These are phyloP conservation scores for Caenorhabditis macrosperma DNA, from an alignment of 2,888 invertebrate genomes.

Conservation along the genomic window DNA sequence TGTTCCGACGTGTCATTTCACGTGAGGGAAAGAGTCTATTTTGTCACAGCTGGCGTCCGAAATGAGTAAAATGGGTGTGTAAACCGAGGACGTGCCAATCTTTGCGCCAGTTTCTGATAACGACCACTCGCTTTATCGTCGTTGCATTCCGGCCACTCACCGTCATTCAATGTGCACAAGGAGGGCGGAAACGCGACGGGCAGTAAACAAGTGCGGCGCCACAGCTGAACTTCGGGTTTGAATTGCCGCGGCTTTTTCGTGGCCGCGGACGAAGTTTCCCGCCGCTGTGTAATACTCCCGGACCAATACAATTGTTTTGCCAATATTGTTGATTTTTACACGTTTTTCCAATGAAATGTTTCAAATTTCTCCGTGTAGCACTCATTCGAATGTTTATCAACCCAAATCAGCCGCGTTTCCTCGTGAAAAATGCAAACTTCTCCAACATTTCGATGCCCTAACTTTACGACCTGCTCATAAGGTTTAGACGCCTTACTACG, in stretches of 20 bases:
- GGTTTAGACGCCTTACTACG: neutral
- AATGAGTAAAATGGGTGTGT: constrained; percentile 49
- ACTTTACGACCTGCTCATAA: constrained; percentile 12
- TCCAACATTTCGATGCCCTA: neutral
- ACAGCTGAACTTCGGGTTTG: neutral
- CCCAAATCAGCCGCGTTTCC: too few species aligned
- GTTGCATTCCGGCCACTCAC: constrained; percentile 25
- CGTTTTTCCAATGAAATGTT: neutral
- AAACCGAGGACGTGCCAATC: constrained; percentile 45
- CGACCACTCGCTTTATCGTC: constrained; percentile 22
- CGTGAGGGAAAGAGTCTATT: constrained; percentile 4
- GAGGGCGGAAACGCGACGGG: constrained; percentile 15
- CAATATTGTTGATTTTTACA: constrained; percentile 20
- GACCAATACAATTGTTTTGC: constrained; percentile 5
- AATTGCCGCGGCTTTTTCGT: constrained; percentile 9
- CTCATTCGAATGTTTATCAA: neutral
- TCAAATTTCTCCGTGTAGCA: neutral
- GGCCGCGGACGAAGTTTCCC: constrained; percentile 16
- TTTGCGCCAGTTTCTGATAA: constrained; percentile 32
- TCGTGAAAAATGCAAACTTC: too few species aligned
- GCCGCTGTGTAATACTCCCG: constrained; percentile 19
- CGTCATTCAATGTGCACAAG: constrained; percentile 29
- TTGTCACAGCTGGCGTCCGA: constrained; percentile 4
- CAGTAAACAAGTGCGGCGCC: constrained; percentile 21
- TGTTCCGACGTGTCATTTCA: constrained; percentile 30